These are phyloP conservation scores for Neelides sp. DNA, from an alignment of 1,140 invertebrate species.

Conservation along the genomic window DNA sequence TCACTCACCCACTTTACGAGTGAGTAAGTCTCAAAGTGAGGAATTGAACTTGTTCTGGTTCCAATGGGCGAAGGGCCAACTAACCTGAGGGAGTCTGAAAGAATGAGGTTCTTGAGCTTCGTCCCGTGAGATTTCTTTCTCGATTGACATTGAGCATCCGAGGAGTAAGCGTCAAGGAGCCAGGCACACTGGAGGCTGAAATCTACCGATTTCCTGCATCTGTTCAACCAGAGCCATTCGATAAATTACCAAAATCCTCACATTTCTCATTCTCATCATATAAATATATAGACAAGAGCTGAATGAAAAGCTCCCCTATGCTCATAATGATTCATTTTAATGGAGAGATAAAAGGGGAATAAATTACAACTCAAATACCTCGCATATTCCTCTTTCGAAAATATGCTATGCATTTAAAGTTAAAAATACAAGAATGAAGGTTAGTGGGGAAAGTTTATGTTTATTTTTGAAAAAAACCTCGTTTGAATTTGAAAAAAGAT, in stretches of 20 bases:
- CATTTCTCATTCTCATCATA: neutral
- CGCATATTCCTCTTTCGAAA: too few relatives aligned
- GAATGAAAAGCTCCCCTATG: neutral
- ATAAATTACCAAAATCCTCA: neutral
- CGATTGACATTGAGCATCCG: conserved; percentile 53
- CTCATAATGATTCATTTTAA: too few relatives aligned
- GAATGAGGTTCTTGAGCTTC: conserved; percentile 73
- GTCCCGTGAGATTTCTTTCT: conserved; percentile 74
- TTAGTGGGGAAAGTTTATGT: too few relatives aligned
- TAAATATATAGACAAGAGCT: neutral
- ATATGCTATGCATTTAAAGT: too few relatives aligned
- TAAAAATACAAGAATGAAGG: too few relatives aligned
- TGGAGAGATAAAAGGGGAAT: too few relatives aligned
- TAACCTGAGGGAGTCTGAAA: conserved; percentile 71
- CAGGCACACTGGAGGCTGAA: conserved; percentile 91
- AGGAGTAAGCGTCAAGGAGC: conserved; percentile 86
- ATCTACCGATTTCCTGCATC: conserved; percentile 83
- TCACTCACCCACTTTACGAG: neutral
- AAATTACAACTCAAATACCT: too few relatives aligned
- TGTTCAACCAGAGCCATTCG: conserved; percentile 37
- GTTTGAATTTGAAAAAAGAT: too few relatives aligned
- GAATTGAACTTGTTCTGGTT: too few relatives aligned
- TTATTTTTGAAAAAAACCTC: too few relatives aligned
- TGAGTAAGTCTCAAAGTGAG: too few relatives aligned
- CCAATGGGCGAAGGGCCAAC: too few relatives aligned